These are phyloP conservation scores for Psettodes erumei DNA, from an alignment of 2,113 vertebrate species.

Conservation along the genomic window DNA sequence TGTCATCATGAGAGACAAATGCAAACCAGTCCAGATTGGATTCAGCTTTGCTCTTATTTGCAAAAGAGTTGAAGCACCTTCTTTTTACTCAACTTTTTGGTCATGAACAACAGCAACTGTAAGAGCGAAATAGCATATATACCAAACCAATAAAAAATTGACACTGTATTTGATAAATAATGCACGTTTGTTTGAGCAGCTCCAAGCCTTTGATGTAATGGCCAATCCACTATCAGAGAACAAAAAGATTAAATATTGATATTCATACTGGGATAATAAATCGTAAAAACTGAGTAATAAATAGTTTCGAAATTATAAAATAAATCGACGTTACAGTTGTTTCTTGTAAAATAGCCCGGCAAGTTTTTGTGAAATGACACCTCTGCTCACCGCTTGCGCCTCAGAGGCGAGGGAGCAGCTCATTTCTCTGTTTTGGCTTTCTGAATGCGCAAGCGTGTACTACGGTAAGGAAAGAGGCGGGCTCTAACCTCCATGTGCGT, in stretches of 20 bases:
- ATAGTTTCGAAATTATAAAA: background rate
- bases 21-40: constrained; percentile 3
- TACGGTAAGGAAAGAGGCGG: constrained; percentile 77
- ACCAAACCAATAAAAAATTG: background rate
- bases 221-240: background rate
- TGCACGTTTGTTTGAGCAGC: background rate
- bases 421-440: constrained; percentile 13
- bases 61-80: constrained; percentile 4
- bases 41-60: constrained; percentile 33
- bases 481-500: constrained; percentile 77
- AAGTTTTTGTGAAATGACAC: background rate
- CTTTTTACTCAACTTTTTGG: too few species aligned
- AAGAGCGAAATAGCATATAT: too few species aligned
- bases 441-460: constrained; percentile 23
- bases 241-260: background rate
- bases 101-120: too few species aligned
- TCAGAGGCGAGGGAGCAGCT: background rate
- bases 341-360: background rate
- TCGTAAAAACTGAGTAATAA: background rate
- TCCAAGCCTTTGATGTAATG: background rate
- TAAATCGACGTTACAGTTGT: background rate
- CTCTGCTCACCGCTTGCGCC: background rate
- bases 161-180: background rate
- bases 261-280: background rate
- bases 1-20: constrained; percentile 20